Evolutionary conservation across 2,797 vertebrate species (phyloP).

Genomic region (Chrosomus eos): DNA sequence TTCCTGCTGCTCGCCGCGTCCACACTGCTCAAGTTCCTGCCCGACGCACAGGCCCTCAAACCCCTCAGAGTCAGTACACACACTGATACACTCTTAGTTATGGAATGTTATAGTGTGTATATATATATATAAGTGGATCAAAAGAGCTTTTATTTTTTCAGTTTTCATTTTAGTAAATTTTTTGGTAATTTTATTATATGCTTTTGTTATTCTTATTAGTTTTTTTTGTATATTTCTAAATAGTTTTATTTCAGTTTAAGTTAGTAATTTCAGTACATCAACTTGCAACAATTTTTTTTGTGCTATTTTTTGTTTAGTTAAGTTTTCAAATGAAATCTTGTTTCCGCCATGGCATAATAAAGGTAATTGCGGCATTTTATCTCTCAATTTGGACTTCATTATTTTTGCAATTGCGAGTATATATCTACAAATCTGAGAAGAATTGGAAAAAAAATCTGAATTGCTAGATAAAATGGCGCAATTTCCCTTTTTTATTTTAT

Average conservation of each 20-base stretch:
- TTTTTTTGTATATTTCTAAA: background rate
- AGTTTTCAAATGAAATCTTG: background rate
- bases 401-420: too few relatives aligned
- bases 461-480: too few relatives aligned
- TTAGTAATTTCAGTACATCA: background rate
- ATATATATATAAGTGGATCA: background rate
- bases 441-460: too few relatives aligned
- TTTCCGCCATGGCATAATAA: background rate
- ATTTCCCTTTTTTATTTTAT: too few relatives aligned
- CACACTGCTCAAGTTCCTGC: slow-evolving; percentile 96
- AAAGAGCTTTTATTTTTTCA: background rate
- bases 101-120: background rate
- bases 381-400: too few relatives aligned
- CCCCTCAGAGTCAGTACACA: slow-evolving; percentile 84
- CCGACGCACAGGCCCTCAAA: slow-evolving; percentile 95
- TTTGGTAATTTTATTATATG: background rate
- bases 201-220: background rate
- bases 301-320: background rate
- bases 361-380: too few relatives aligned
- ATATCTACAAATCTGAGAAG: too few relatives aligned
- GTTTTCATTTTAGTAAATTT: background rate
- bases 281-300: background rate
- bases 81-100: background rate
- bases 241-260: background rate
- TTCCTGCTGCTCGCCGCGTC: slow-evolving; percentile 96